A percentile compares a stretch with the other conserved stretches of the same genome.
These are phyloP conservation scores for Calliphora vomitoria DNA, from an alignment of 2,888 invertebrate species.

Conservation along the genomic window DNA sequence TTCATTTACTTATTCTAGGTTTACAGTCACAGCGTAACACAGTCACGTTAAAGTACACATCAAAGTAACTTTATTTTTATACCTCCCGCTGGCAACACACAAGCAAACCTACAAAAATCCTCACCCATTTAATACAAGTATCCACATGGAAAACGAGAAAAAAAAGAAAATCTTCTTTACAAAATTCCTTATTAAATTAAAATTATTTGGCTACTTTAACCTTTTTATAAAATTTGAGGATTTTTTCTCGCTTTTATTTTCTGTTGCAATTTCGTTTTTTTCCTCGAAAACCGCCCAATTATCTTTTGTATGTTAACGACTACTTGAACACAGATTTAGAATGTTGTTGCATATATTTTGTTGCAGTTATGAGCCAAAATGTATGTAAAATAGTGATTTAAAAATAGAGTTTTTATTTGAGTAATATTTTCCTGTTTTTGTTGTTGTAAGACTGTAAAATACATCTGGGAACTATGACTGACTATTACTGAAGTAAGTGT, in stretches of 20 bases:
- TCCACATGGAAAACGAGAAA: not conserved
- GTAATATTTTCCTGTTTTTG: not conserved
- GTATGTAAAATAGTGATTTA: not conserved
- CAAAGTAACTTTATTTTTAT: conserved; percentile 4
- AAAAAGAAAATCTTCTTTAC: not conserved
- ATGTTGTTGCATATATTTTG: not conserved
- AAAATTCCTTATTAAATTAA: conserved; percentile 61
- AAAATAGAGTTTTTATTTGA: conserved; percentile 1
- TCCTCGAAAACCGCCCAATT: conserved; percentile 54
- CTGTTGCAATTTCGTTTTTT: not conserved
- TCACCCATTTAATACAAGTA: not conserved
- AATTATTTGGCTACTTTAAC: conserved; percentile 67
- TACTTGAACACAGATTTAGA: conserved; percentile 18
- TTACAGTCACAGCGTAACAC: not conserved
- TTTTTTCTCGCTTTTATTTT: conserved; percentile 2
- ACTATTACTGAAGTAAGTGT: not conserved
- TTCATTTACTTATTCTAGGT: not conserved
- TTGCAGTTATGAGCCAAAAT: not conserved
- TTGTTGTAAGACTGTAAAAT: not conserved
- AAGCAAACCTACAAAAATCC: not conserved
- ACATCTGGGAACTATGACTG: not conserved
- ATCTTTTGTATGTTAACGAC: conserved; percentile 49
- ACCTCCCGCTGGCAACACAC: not conserved
- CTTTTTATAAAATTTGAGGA: conserved; percentile 29
- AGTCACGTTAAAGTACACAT: conserved; percentile 19